A percentile compares a stretch with the other conserved stretches of the same genome.
These are phyloP conservation scores for Acrocephalus kingi DNA, from an alignment of 2,113 vertebrate genomes.

Conservation along the genomic window DNA sequence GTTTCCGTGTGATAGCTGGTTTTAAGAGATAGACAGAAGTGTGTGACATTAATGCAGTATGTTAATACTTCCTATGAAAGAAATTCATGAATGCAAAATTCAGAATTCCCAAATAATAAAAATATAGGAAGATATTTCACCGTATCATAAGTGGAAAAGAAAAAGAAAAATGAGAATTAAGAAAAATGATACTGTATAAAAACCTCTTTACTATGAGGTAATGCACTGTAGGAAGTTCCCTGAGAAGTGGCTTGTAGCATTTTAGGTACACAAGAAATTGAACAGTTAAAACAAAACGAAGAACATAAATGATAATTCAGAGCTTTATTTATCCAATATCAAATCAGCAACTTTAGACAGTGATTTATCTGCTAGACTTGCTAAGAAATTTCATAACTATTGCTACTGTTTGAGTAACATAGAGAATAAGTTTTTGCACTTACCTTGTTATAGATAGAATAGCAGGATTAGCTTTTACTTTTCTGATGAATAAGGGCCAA, in stretches of 20 bases:
- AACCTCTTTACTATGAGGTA: not conserved
- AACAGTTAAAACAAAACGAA: not conserved
- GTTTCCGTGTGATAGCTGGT: not conserved
- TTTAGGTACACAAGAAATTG: not conserved
- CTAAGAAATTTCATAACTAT: not conserved
- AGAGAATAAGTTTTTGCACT: slow-evolving; percentile 58
- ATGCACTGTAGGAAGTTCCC: not conserved
- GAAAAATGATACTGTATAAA: not conserved
- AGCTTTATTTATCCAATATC: not conserved
- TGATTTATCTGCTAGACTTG: not conserved
- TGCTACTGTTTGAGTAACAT: not conserved
- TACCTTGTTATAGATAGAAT: slow-evolving; percentile 69
- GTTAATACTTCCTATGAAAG: not conserved
- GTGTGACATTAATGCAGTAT: not conserved
- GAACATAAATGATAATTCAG: not conserved
- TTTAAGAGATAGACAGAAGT: not conserved
- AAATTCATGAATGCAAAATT: not conserved
- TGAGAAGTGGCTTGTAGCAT: not conserved
- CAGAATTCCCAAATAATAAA: not conserved
- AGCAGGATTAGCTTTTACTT: slow-evolving; percentile 62
- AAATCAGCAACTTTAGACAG: not conserved
- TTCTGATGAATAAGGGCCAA: slow-evolving; percentile 34
- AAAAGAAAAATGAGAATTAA: not conserved
- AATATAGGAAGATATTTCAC: not conserved
- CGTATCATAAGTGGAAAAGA: not conserved